Base-by-base conservation (phyloP, 1,140 invertebrate genomes). In the Zophobas atratus region DNA sequence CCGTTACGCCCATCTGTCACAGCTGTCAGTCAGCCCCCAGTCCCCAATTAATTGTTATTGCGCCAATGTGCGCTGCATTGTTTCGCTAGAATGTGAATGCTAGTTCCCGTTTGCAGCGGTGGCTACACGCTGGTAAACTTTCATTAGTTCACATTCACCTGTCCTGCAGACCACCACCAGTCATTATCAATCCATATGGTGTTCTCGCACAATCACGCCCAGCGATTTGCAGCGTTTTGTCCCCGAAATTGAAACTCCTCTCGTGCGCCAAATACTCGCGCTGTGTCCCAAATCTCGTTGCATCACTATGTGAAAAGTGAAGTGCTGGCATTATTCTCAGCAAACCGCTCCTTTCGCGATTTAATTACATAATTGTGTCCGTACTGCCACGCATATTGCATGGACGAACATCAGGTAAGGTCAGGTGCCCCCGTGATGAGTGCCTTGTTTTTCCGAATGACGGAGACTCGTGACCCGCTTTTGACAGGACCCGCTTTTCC, bases 71-170 rank as follows among this genome's bases (percentile, higher is more conserved):
- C 33, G 41, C 43, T 36, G 57, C 72, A 78, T 67, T 67, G 60
- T 67, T 78, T 48, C 56, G 57, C 36, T 76, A 70, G 75, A 76
- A 75, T 78, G 72, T 74, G 46, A 72, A 77, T 41, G 74, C 48
- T 46, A 70, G 34, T 79, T 76, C 78, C 57, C 73, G 77, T 77
- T 77, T 77, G 51, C 43, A 79, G 71, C 77, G 78, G 78, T 77
- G 77, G 76, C 63, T 77, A 36, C 73, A 71, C 53, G 67, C 67
- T 71, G 77, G 78, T 60, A 76, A 83, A 83, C 84, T 84, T 84
- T 84, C 82, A 83, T 84, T 81, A 81, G 76, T 81, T 79, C 81
- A 85, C 84, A 82, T 85, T 85, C 84, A 84, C 84, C 81, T 84
- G 83, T 80, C 80, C 75, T 79, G 76, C 76, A 79, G 73, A n/a